These are phyloP conservation scores for Gobio gobio DNA, from an alignment of 2,113 vertebrate genomes.

Conservation along the genomic window DNA sequence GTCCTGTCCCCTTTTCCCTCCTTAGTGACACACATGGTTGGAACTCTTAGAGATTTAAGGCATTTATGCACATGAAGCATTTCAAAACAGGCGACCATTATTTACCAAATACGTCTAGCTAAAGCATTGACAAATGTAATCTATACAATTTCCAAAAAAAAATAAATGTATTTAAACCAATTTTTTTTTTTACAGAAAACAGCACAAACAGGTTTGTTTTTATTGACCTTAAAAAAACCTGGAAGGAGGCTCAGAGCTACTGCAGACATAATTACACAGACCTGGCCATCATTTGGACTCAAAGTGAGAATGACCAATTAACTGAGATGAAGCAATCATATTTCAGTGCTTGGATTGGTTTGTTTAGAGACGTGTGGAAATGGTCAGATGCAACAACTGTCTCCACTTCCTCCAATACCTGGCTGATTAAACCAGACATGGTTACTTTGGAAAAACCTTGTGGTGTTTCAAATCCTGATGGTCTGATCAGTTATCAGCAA, in stretches of 20 bases:
- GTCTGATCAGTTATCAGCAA: background rate
- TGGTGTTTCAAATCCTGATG: background rate
- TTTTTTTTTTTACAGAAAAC: background rate
- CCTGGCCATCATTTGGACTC: background rate
- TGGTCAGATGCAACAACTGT: slow-evolving; percentile 38
- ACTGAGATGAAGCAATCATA: accelerated
- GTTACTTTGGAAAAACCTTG: background rate
- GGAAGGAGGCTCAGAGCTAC: slow-evolving; percentile 4
- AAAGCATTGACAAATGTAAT: background rate
- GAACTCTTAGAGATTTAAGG: background rate
- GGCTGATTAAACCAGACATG: background rate
- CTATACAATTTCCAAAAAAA: background rate
- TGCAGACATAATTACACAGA: slow-evolving; percentile 17
- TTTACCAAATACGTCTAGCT: background rate
- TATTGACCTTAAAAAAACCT: background rate
- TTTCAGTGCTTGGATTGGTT: slow-evolving; percentile 26
- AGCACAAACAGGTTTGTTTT: background rate
- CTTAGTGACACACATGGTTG: background rate
- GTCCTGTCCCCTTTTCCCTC: too few species aligned
- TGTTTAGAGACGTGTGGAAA: slow-evolving; percentile 42
- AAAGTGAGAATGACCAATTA: background rate
- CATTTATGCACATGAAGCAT: background rate
- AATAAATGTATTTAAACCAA: background rate
- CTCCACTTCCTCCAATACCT: background rate
- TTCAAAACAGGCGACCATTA: background rate